Evolutionary conservation across 2,797 vertebrate genomes (phyloP), one percentile per base, ranked within the genome.

Genomic region (Neostethus bicornis): DNA sequence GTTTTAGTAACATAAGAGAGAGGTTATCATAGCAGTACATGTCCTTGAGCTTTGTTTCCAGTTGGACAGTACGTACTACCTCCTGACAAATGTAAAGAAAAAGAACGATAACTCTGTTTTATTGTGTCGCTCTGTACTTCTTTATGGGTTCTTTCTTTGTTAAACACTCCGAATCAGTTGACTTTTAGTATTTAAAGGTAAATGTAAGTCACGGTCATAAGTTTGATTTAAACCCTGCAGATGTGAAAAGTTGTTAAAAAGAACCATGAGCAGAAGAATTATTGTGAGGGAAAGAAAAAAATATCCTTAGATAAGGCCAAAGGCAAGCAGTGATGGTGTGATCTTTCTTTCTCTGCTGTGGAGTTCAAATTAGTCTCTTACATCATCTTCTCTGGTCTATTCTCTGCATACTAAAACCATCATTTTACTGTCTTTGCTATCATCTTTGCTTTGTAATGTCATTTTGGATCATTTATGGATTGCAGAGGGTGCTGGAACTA

Each of bases 331-430:
- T 32, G 50, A 43, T 24, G 4, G 35, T 23, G 17, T 53, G 63
- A 65, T 73, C 67, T 71, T 62, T 52, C 24, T 20, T 5, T 38
- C 69, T 51, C 58, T 6, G 53, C 50, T 56, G 43, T 20, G 53
- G 51, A 39, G 16, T 48, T 26, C 39, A 45, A 42, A 52, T 46
- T 28, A 51, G 66, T 68, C 50, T 51, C 56, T 61, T 55, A 24
- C 48, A 31, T 61, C 46, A 41, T 21, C 32, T 5, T 47, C 17
- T 46, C 26, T 29, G 37, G 6, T 20, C 50, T 47, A 29, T 43
- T 24, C 46, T 42, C 26, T 48, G 3, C 24, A 25, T 45, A 47
- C 19, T 10, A 14, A 59, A 59, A 39, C 54, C 26, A 31, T 51
- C 17, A 38, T 46, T 24, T 43, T 5, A 9, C 12, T 34, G 23